Base-by-base conservation (phyloP, 2,797 vertebrate species). In the Anisognathus igniventris region DNA sequence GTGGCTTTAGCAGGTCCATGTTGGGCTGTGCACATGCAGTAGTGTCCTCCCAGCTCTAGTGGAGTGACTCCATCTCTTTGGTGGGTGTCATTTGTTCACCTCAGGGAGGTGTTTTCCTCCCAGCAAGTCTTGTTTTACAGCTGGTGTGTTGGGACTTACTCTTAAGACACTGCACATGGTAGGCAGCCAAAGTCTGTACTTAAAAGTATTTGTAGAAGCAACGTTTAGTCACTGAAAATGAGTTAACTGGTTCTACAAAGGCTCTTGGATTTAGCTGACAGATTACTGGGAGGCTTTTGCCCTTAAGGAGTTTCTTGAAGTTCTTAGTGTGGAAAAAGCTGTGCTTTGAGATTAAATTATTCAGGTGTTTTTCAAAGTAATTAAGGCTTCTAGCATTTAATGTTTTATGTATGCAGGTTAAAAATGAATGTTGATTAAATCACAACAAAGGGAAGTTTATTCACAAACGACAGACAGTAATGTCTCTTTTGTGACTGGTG, bases 401-500 rank as follows among this genome's bases (percentile, higher is more conserved):
- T 96, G 81, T 95, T 97, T 97, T 97, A 93, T 97, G 70, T 93
- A 81, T 94, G 95, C 40, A 93, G 94, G 96, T 96, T 97, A 92
- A 96, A 97, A 97, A 92, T 76, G 75, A 92, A 90, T 64, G 91
- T 93, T 96, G 88, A 95, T 97, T 97, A 96, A 96, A 91, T 95
- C 92, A 66, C 6, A 40, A 90, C 82, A 92, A 96, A 97, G 47
- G 78, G 67, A 96, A 57, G 88, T 95, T 96, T 92, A 94, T 97
- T 97, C 86, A 91, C 84, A 78, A 89, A 87, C 0, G 14, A 50
- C 40, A 80, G 87, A 68, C 2, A 2, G 65, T 75, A 77, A 83
- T 95, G 85, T 79, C 64, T 92, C 50, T 88, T 96, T 65, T 87
- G 66, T 95, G 92, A 74, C 83, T 88, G 48, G 73, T 95, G 80